A percentile compares a stretch with the other conserved stretches of the same genome.
phyloP scores from a whole-genome alignment of 2,113 vertebrate species.

The Trogon melanurus region DNA sequence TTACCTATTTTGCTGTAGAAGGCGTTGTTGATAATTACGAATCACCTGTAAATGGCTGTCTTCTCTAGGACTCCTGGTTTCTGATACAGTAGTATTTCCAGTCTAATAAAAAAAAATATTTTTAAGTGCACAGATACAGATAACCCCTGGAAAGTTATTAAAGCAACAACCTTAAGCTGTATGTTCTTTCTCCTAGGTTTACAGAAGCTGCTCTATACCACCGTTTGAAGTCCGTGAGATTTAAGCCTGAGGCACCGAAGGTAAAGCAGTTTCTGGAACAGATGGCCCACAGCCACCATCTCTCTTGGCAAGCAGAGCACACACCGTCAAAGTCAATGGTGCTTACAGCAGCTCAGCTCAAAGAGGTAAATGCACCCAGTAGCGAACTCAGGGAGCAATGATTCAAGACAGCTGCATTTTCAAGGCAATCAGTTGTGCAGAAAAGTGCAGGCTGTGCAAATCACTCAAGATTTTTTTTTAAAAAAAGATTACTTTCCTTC shows the following conservation, averaged over 20 bases:
- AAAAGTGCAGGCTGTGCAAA: background rate
- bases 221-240: background rate
- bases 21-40: conserved; percentile 80
- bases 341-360: background rate
- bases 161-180: background rate
- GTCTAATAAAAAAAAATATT: conserved; percentile 52
- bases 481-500: background rate
- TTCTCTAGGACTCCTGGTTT: conserved; percentile 31
- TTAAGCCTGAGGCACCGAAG: background rate
- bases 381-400: background rate
- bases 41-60: conserved; percentile 72
- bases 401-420: background rate
- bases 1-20: conserved; percentile 88
- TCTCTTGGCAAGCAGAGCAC: background rate
- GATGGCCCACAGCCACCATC: background rate
- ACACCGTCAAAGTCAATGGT: background rate
- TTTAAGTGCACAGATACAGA: background rate
- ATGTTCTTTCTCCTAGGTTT: background rate
- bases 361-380: background rate
- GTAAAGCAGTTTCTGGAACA: conserved; percentile 1
- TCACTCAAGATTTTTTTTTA: background rate
- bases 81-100: background rate
- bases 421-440: background rate
- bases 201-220: background rate
- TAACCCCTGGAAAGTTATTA: background rate